Base-by-base conservation (phyloP, 1,140 invertebrate species). In the Tenebrio molitor region DNA sequence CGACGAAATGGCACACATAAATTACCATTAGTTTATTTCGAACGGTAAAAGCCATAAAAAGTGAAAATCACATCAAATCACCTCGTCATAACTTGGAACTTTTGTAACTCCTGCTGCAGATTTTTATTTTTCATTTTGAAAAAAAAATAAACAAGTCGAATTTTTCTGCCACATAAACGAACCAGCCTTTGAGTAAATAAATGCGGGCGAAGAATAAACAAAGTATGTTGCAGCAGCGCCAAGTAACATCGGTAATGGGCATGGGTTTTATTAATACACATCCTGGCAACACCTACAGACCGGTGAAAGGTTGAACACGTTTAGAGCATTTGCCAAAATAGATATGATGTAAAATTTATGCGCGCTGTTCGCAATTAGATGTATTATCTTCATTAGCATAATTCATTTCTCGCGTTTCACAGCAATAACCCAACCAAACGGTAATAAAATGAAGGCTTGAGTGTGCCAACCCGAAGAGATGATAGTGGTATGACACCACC, bases 281-380 rank as follows among this genome's bases (percentile, higher is more conserved):
- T 44, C 66, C 66, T 42, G 42, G 29, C 39, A 34, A 44, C 66
- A 34, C 66, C 39, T 50, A 25, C 42, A 23, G 23, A 29, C 6
- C 25, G 17, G 39, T 44, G 39, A 68, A 68, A 50, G 66, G 39
- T 44, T 44, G 25, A 58, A 25, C 12, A 69, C 44, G 67, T 63
- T 73, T 63, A 73, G 64, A 58, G 65, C 71, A 73, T 73, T 63
- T 41, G 65, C 65, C 50, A 33, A 73, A 73, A 73, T 73, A 73
- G 71, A 73, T 41, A 73, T 73, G 71, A 73, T 73, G 71, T 69
- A 73, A 73, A 73, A 68, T 58, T 7, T 53, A 58, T 58, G 50
- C 50, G 23, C 50, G 50, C 21, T 58, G 23, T n/a, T 29, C 23
- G 50, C 50, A 58, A 58, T 58, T 58, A 58, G 23, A 12, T 25